Base-by-base conservation (phyloP, 1,140 invertebrate genomes). In the Ceratosolen solmsi region DNA sequence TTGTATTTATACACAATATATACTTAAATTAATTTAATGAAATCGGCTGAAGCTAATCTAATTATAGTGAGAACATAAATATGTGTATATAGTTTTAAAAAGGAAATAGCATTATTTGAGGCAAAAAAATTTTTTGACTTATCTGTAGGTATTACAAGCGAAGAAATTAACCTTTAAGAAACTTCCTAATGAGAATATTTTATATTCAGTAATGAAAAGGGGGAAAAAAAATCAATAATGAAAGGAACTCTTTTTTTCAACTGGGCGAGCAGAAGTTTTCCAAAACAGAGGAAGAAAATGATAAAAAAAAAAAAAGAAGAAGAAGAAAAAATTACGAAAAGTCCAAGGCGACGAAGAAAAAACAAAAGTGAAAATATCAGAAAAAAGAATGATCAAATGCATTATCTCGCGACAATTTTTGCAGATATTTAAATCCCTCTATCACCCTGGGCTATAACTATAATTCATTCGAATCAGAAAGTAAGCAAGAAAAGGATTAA, bases 111-210 rank as follows among this genome's bases (percentile, higher is more conserved):
- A 54, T 9, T 15, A 54, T 3, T 54, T 54, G 2, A 54, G n/a
- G n/a, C n/a, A n/a, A 9, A 11, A 20, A 15, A 22, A 54, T 54
- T 13, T 58, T 58, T 58, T n/a, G 5, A 5, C 7, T 5, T 58
- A 7, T 58, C 22, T 27, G 3, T 58, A 25, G 25, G 25, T n/a
- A 58, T 58, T 13, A 27, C 4, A 58, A 68, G n/a, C 33, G 8
- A 49, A n/a, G n/a, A n/a, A 27, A 22, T 41, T 8, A 60, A 82
- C 58, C 65, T 76, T 75, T 70, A 30, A 70, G 68, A 76, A 82
- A 82, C 63, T 82, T 76, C 25, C 4, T 77, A 82, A 76, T 75
- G 56, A 70, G 74, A 56, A 82, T 77, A 76, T 76, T 72, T 82
- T 41, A 71, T 77, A 82, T 82, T 73, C 36, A 54, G n/a, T 30